Base-by-base conservation (phyloP, 2,797 vertebrate genomes). In the Huso huso region DNA sequence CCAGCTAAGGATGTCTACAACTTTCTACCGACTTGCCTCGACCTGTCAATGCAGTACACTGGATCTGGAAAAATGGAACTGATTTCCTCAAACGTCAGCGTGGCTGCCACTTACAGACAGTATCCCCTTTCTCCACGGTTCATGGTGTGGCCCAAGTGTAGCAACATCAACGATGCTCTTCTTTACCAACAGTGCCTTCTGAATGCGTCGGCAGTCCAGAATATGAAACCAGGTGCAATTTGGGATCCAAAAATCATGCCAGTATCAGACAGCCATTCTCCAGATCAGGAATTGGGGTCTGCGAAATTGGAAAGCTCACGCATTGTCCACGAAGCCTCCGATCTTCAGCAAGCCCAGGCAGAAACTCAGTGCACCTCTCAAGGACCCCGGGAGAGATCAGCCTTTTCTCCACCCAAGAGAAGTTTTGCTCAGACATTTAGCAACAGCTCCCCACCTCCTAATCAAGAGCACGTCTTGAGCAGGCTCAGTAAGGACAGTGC, bases 61-160 rank as follows among this genome's bases (percentile, higher is more conserved):
- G 85, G 88, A 57, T 78, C 94, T 0, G 90, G 90, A 67, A 96
- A 96, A 62, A 90, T 96, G 67, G 96, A 98, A 82, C 89, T 98
- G 10, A 95, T 99, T 82, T 96, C 96, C 61, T 98, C 96, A 6
- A 98, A 98, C 49, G 93, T 98, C 65, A 96, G 95, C 48, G 94
- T 99, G 76, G 96, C 95, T 68, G 88, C 95, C 2, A 96, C 96
- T 8, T 98, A 95, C 75, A 91, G 95, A 66, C 95, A 97, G 67
- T 99, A 95, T 80, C 96, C 95, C 0, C 76, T 96, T 62, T 81
- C 92, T 61, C 87, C 92, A 0, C 82, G 91, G 62, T 90, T 96
- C 70, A 83, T 98, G 81, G 88, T 98, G 78, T 99, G 96, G 96
- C 95, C 96, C 6, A 93, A 95, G 7, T 81, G 89, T 1, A 79